Percentiles rank a stretch among this genome's conserved stretches.
phyloP scores from a whole-genome alignment of 2,113 vertebrate genomes.

The Pachypanchax playfairii region DNA sequence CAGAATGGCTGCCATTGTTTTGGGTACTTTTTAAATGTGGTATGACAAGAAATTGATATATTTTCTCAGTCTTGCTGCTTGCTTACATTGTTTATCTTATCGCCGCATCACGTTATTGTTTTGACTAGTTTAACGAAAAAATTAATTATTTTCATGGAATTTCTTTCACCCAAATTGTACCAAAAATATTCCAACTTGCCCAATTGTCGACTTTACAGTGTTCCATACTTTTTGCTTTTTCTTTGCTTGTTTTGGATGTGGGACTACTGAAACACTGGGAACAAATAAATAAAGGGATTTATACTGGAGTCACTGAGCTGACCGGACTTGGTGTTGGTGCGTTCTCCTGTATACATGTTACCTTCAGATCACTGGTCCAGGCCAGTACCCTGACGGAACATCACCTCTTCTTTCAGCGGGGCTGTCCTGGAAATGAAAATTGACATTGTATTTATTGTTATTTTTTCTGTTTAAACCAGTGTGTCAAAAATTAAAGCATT shows the following conservation, averaged over 20 bases:
- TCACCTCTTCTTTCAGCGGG: slow-evolving; percentile 13
- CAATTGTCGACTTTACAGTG: neutral
- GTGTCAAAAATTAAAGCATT: slow-evolving; percentile 51
- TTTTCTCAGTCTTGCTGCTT: too few relatives aligned
- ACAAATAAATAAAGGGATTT: neutral
- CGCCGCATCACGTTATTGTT: too few relatives aligned
- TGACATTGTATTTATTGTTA: slow-evolving; percentile 2
- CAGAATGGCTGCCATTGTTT: neutral
- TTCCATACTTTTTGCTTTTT: slow-evolving; percentile 3
- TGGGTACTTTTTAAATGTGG: too few relatives aligned
- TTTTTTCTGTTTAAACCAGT: slow-evolving; percentile 22
- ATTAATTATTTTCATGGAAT: too few relatives aligned
- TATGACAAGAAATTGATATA: too few relatives aligned
- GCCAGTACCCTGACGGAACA: too few relatives aligned
- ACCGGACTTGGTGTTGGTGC: slow-evolving; percentile 36
- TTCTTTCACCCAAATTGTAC: neutral
- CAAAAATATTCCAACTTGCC: neutral
- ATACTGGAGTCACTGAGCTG: slow-evolving; percentile 55
- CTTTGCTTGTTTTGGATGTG: neutral
- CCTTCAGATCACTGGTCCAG: too few relatives aligned
- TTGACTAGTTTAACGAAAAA: neutral
- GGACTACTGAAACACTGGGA: slow-evolving; percentile 9
- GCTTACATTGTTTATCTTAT: too few relatives aligned
- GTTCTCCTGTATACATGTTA: too few relatives aligned
- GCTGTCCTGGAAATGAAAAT: slow-evolving; percentile 24